Evolutionary conservation across 2,797 vertebrate species (phyloP).

Genomic region (Acanthurus tractus): DNA sequence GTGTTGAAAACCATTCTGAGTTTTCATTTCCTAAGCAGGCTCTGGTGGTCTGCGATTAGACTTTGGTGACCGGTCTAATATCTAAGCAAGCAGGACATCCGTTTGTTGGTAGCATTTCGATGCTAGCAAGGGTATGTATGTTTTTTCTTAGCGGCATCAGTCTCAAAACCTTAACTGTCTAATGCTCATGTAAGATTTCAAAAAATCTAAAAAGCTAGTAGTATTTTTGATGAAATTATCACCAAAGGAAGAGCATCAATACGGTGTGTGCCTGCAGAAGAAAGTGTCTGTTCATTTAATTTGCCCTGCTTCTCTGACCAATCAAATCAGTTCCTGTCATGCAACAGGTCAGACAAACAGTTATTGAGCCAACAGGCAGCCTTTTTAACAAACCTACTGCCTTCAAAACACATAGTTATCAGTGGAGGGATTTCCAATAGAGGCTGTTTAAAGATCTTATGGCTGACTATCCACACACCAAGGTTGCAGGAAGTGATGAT

Average conservation of each 20-base stretch:
- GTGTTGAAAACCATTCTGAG: too few species aligned
- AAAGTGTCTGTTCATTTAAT: neutral
- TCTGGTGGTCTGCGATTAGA: too few species aligned
- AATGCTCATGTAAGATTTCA: too few species aligned
- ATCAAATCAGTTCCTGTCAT: neutral
- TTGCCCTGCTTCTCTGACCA: neutral
- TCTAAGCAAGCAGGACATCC: too few species aligned
- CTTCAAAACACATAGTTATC: conserved; percentile 21
- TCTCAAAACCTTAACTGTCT: too few species aligned
- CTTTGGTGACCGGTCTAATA: too few species aligned
- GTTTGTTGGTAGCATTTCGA: too few species aligned
- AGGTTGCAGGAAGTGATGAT: conserved; percentile 40
- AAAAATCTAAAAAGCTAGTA: too few species aligned
- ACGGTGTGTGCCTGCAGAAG: neutral
- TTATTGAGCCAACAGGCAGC: conserved; percentile 28
- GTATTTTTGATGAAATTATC: too few species aligned
- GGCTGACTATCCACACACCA: conserved; percentile 32
- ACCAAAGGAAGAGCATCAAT: neutral
- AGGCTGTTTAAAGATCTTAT: conserved; percentile 34
- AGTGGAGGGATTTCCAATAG: conserved; percentile 35
- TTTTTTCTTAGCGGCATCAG: too few species aligned
- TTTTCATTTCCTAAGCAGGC: too few species aligned
- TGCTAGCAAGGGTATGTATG: too few species aligned
- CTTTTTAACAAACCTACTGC: conserved; percentile 12
- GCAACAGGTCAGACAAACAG: conserved; percentile 1